Evolutionary conservation across 2,888 invertebrate genomes (phyloP).

Genomic region (Drosophila borborema): DNA sequence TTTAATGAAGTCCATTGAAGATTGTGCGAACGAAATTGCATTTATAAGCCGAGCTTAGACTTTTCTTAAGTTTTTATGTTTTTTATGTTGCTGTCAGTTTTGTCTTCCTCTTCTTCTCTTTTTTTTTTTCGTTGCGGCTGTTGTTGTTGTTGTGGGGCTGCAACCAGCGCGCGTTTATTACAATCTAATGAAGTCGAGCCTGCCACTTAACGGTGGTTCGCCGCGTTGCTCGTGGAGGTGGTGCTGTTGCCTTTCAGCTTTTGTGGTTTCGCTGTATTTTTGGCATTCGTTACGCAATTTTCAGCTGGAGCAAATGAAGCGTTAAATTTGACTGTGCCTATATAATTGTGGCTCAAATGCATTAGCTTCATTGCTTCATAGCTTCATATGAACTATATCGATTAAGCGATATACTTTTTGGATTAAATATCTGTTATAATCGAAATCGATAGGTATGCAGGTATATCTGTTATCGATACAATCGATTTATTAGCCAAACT

Average conservation of each 20-base stretch:
- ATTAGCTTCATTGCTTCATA: neutral
- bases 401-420: neutral
- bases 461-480: neutral
- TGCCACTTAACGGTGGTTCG: conserved; percentile 76
- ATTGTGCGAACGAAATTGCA: conserved; percentile 80
- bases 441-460: neutral
- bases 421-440: neutral
- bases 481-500: neutral
- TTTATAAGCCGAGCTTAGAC: conserved; percentile 73
- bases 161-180: conserved; percentile 76
- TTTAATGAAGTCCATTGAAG: conserved; percentile 81
- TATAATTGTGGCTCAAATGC: conserved; percentile 11
- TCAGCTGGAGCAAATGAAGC: conserved; percentile 60
- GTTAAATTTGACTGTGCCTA: conserved; percentile 42
- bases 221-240: conserved; percentile 19
- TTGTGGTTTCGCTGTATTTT: conserved; percentile 16
- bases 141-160: conserved; percentile 61
- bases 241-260: conserved; percentile 37
- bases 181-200: conserved; percentile 81
- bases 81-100: conserved; percentile 76
- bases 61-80: conserved; percentile 69
- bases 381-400: conserved; percentile 12
- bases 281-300: conserved; percentile 59
- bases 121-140: conserved; percentile 5
- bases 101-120: conserved; percentile 14